These are phyloP conservation scores for Brachyistius frenatus DNA, from an alignment of 2,113 vertebrate genomes.

Conservation along the genomic window DNA sequence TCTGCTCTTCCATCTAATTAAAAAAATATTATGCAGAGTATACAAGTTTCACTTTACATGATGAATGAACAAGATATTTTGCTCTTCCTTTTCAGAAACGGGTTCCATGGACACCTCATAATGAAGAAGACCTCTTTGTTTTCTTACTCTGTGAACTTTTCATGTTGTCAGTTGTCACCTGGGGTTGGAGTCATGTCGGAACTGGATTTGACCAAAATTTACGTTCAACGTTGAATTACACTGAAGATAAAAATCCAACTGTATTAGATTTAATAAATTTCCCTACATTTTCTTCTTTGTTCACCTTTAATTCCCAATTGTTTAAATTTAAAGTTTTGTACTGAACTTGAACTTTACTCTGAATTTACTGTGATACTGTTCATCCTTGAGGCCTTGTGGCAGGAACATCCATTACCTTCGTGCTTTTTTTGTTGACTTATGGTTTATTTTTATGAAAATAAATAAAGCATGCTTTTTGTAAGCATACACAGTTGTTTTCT, in stretches of 20 bases:
- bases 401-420: slow-evolving; percentile 32
- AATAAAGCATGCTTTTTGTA: slow-evolving; percentile 62
- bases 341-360: slow-evolving; percentile 11
- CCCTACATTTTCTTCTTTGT: background rate
- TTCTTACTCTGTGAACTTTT: slow-evolving; percentile 45
- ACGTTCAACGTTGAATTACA: background rate
- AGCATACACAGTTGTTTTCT: slow-evolving; percentile 8
- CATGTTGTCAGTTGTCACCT: slow-evolving; percentile 1
- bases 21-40: too few relatives aligned
- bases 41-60: background rate
- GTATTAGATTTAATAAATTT: background rate
- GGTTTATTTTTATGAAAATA: slow-evolving; percentile 66
- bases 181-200: slow-evolving; percentile 7
- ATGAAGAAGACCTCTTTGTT: slow-evolving; percentile 35
- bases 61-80: slow-evolving; percentile 3
- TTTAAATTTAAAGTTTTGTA: slow-evolving; percentile 11
- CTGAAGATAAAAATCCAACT: slow-evolving; percentile 2
- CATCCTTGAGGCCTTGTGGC: slow-evolving; percentile 46
- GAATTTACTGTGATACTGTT: slow-evolving; percentile 10
- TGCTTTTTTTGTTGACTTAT: slow-evolving; percentile 40
- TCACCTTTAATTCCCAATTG: background rate
- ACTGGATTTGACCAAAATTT: slow-evolving; percentile 2
- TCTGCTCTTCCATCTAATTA: background rate
- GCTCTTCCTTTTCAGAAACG: slow-evolving; percentile 72
- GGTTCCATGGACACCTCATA: slow-evolving; percentile 82